A percentile compares a stretch with the other conserved stretches of the same genome.
These are phyloP conservation scores for Rotaria sp. DNA, from an alignment of 2,888 invertebrate species.

Conservation along the genomic window DNA sequence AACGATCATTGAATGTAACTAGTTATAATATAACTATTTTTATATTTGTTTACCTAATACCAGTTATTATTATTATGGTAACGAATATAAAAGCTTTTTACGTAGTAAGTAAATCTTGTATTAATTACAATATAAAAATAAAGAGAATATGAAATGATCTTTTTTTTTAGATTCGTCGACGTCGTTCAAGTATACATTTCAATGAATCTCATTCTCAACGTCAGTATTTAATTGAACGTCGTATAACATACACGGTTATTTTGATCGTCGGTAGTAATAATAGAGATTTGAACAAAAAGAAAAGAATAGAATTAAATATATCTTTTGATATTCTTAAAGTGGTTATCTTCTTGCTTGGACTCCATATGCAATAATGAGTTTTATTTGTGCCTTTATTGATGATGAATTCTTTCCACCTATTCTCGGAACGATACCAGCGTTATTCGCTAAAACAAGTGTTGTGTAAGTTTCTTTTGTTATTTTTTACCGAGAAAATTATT, in stretches of 20 bases:
- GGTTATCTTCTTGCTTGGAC: not conserved
- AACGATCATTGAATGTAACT: not conserved
- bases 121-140: not conserved
- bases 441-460: conserved; percentile 12
- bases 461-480: not conserved
- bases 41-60: not conserved
- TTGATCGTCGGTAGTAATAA: not conserved
- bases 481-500: not conserved
- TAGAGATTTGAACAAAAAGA: not conserved
- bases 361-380: not conserved
- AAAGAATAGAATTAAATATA: not conserved
- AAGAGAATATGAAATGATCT: not conserved
- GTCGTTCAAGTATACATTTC: not conserved
- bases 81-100: not conserved
- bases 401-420: not conserved
- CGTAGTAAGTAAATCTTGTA: not conserved
- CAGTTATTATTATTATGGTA: not conserved
- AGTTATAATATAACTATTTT: not conserved
- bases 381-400: not conserved
- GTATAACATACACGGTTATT: not conserved
- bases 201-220: not conserved
- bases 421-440: not conserved
- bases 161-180: not conserved
- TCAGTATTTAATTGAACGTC: not conserved
- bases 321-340: not conserved